phyloP scores from a whole-genome alignment of 2,888 invertebrate species.

The Polyommatus iphigenia region DNA sequence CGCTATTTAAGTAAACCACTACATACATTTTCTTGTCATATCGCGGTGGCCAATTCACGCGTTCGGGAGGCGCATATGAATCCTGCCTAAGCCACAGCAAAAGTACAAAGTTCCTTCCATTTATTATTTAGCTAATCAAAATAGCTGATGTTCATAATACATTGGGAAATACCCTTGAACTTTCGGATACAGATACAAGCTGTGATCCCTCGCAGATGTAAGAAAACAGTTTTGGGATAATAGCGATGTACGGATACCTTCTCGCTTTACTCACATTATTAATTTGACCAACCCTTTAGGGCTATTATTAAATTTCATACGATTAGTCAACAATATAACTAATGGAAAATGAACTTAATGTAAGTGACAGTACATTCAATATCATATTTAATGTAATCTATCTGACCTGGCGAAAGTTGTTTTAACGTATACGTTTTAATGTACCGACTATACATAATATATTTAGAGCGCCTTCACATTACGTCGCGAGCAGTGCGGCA shows the following conservation, averaged over 20 bases:
- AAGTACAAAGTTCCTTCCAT: neutral
- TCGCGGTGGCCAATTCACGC: too few species aligned
- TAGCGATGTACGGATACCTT: neutral
- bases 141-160: neutral
- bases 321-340: neutral
- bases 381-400: too few species aligned
- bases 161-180: neutral
- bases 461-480: too few species aligned
- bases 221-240: slow-evolving; percentile 24
- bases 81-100: neutral
- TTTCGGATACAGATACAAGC: neutral
- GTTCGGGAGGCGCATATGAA: too few species aligned
- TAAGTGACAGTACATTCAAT: too few species aligned
- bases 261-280: slow-evolving; percentile 7
- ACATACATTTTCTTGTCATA: too few species aligned
- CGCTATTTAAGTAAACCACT: too few species aligned
- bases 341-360: neutral
- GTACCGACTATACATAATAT: too few species aligned
- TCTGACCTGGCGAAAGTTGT: too few species aligned
- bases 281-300: neutral
- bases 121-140: neutral
- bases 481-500: too few species aligned
- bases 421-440: too few species aligned
- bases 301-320: neutral
- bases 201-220: slow-evolving; percentile 11